phyloP scores from a whole-genome alignment of 2,888 invertebrate genomes.

The Maniola hyperantus region DNA sequence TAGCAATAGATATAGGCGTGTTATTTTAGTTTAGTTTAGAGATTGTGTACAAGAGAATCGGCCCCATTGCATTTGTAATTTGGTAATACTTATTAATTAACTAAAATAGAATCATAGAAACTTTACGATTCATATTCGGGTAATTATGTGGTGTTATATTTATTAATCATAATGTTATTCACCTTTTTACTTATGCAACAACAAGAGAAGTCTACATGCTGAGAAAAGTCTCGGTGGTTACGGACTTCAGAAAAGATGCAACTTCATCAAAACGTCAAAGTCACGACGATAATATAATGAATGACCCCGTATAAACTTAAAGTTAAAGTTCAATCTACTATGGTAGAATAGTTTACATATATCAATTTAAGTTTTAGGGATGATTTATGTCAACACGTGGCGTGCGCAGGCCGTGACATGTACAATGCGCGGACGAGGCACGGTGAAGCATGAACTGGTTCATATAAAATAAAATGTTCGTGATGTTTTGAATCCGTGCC shows the following conservation, averaged over 20 bases:
- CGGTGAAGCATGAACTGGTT: too few relatives aligned
- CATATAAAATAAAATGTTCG: too few relatives aligned
- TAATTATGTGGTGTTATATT: background rate
- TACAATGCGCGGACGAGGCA: too few relatives aligned
- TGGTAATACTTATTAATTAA: too few relatives aligned
- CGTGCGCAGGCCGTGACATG: too few relatives aligned
- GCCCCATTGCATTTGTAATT: background rate
- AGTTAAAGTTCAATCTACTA: slow-evolving; percentile 4
- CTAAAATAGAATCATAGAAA: too few relatives aligned
- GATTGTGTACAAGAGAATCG: too few relatives aligned
- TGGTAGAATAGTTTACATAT: background rate
- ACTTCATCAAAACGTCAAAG: background rate
- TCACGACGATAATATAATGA: slow-evolving; percentile 3
- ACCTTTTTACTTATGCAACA: background rate
- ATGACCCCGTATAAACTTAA: slow-evolving; percentile 15
- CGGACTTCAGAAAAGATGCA: background rate
- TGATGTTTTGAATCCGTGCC: too few relatives aligned
- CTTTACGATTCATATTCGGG: background rate
- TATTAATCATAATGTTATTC: background rate
- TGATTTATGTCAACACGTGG: too few relatives aligned
- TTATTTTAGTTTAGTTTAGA: too few relatives aligned
- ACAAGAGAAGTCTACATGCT: background rate
- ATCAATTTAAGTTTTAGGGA: slow-evolving; percentile 11
- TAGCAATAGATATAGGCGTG: too few relatives aligned
- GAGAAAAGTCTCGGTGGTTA: background rate